Conservation (phyloP, 2,797 vertebrate species). For the Lagodon rhomboides region DNA sequence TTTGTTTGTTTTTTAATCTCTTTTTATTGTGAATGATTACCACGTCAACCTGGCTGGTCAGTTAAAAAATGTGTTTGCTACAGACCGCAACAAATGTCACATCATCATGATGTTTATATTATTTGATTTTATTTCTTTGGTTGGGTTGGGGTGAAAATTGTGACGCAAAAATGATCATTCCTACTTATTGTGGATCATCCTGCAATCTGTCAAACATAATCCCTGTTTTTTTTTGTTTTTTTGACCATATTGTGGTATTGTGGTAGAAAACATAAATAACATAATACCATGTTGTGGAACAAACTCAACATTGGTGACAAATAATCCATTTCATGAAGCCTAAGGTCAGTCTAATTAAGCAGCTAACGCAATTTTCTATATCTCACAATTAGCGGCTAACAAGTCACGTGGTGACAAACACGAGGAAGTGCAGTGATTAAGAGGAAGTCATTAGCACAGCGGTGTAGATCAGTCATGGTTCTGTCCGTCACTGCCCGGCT, state of each 20-base stretch:
- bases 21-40: too few relatives aligned
- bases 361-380: conserved; percentile 31
- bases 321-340: background rate
- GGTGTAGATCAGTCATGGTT: conserved; percentile 37
- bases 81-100: too few relatives aligned
- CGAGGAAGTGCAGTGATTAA: conserved; percentile 50
- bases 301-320: background rate
- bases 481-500: conserved; percentile 32
- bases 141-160: too few relatives aligned
- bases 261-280: too few relatives aligned
- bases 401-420: conserved; percentile 54
- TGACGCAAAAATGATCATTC: background rate
- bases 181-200: background rate
- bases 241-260: background rate
- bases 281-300: too few relatives aligned
- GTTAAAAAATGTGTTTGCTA: too few relatives aligned
- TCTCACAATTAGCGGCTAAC: conserved; percentile 53
- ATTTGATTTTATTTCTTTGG: too few relatives aligned
- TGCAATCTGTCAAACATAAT: too few relatives aligned
- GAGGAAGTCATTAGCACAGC: conserved; percentile 36
- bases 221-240: too few relatives aligned
- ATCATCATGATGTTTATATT: too few relatives aligned
- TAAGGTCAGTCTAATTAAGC: conserved; percentile 21
- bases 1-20: too few relatives aligned
- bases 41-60: too few relatives aligned